These are phyloP conservation scores for Hesperia comma DNA, from an alignment of 2,888 invertebrate genomes.

Conservation along the genomic window DNA sequence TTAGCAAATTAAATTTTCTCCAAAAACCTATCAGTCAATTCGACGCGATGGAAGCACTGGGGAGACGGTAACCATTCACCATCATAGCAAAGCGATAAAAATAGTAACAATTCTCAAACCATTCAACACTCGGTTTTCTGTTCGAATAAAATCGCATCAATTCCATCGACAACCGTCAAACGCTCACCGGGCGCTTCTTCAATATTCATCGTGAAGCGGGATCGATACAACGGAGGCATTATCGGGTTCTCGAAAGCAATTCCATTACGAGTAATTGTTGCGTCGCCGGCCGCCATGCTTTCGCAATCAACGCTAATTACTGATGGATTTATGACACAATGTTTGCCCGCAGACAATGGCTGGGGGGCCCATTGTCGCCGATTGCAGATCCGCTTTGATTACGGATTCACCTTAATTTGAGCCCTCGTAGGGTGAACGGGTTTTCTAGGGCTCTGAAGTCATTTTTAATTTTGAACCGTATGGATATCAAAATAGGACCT, in stretches of 20 bases:
- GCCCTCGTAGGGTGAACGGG: not conserved
- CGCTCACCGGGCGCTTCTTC: not conserved
- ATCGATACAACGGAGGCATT: conserved; percentile 4
- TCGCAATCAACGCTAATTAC: conserved; percentile 17
- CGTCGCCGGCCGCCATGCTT: not conserved
- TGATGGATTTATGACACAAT: conserved; percentile 17
- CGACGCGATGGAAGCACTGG: too few relatives aligned
- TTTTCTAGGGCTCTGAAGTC: too few relatives aligned
- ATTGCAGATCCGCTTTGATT: not conserved
- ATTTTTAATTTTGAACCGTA: too few relatives aligned
- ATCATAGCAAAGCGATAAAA: too few relatives aligned
- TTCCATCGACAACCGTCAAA: not conserved
- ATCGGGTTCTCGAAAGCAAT: conserved; percentile 12
- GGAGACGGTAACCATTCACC: too few relatives aligned
- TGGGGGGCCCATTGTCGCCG: not conserved
- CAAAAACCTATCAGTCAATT: too few relatives aligned
- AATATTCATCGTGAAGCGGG: conserved; percentile 8
- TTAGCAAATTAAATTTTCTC: too few relatives aligned
- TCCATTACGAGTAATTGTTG: conserved; percentile 15
- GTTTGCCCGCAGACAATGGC: conserved; percentile 6
- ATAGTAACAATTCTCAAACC: too few relatives aligned
- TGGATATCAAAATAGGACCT: too few relatives aligned
- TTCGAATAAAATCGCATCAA: not conserved
- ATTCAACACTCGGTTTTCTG: too few relatives aligned
- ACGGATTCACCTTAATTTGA: not conserved